Percentiles rank a stretch among this genome's conserved stretches.
phyloP scores from a whole-genome alignment of 2,113 vertebrate genomes.

The Nothoprocta pentlandii region DNA sequence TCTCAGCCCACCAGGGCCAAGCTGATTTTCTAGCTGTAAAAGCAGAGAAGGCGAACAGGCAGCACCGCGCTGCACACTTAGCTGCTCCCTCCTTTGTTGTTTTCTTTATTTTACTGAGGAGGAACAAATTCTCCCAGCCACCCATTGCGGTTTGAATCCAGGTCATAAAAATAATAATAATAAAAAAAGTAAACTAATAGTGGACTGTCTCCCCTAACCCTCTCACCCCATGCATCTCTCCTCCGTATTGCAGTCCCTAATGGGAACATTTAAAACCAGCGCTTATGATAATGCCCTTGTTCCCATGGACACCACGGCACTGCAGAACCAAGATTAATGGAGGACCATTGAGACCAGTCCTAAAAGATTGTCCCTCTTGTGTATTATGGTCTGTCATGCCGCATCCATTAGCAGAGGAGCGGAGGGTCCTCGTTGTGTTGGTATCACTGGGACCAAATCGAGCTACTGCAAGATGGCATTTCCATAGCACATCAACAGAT shows the following conservation, averaged over 20 bases:
- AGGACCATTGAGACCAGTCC: slow-evolving; percentile 76
- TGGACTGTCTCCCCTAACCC: slow-evolving; percentile 32
- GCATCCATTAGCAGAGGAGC: slow-evolving; percentile 79
- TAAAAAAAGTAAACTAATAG: slow-evolving; percentile 52
- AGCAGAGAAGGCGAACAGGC: slow-evolving; percentile 37
- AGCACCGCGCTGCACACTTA: slow-evolving; percentile 3
- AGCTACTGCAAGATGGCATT: slow-evolving; percentile 89
- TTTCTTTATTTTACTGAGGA: slow-evolving; percentile 57
- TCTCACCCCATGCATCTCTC: slow-evolving; percentile 21
- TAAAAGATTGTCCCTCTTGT: slow-evolving; percentile 80
- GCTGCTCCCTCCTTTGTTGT: slow-evolving; percentile 52
- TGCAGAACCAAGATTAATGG: slow-evolving; percentile 81
- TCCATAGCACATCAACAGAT: slow-evolving; percentile 89
- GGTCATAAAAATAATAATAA: slow-evolving; percentile 20
- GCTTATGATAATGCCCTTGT: slow-evolving; percentile 80
- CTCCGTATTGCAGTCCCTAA: slow-evolving; percentile 66
- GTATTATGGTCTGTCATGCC: slow-evolving; percentile 77
- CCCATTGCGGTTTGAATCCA: slow-evolving; percentile 43
- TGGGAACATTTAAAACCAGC: slow-evolving; percentile 76
- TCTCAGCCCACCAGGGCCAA: slow-evolving; percentile 65
- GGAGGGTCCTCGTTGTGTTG: slow-evolving; percentile 77
- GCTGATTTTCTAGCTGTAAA: slow-evolving; percentile 60
- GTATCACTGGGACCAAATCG: slow-evolving; percentile 82
- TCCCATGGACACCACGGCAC: slow-evolving; percentile 80
- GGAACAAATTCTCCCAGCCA: not conserved